Base-by-base conservation (phyloP, 1,140 invertebrate genomes). In the Doryteuthis pealeii region DNA sequence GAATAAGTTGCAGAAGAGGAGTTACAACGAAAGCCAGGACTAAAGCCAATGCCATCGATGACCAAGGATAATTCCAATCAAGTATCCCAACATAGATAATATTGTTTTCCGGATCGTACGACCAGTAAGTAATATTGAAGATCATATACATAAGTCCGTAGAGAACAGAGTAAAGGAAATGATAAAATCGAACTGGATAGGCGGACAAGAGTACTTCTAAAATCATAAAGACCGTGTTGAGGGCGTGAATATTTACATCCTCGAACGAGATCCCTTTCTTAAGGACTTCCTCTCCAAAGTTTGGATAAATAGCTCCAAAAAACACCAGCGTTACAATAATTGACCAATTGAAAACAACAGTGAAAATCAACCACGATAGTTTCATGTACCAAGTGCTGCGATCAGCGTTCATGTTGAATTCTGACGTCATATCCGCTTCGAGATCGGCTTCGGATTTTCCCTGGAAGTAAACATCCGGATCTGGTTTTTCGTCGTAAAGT, bases 31-130 rank as follows among this genome's bases (percentile, higher is more conserved):
- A 33, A 1, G 75, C 71, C 18, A 83, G 28, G 3, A 76, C 70
- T 22, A 71, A 18, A 1, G 75, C 45, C n/a, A 82, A 67, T 0
- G 71, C 68, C 22, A 80, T 30, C 26, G 80, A 73, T 14, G 54
- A 66, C 10, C 78, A 79, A 2, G 82, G 80, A 31, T 79, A 70
- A 45, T 82, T 83, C 83, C 83, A 85, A 67, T 85, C 83, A 54
- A 85, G 67, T 14, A 85, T 75, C 2, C 71, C 73, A 4, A 73
- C 65, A 72, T 85, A 85, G 1, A 85, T 33, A 4, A 85, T 79
- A 58, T 83, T 76, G 18, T 76, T 74, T 10, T 35, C 69, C 1
- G 75, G 75, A 68, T 85, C 83, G 5, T 40, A 22, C 31, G 78
- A 77, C 81, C 81, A 85, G 65, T 80, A 83, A 18, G 81, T 78